These are phyloP conservation scores for Dipodomys merriami DNA, from an alignment of 2,113 vertebrate genomes.

Conservation along the genomic window DNA sequence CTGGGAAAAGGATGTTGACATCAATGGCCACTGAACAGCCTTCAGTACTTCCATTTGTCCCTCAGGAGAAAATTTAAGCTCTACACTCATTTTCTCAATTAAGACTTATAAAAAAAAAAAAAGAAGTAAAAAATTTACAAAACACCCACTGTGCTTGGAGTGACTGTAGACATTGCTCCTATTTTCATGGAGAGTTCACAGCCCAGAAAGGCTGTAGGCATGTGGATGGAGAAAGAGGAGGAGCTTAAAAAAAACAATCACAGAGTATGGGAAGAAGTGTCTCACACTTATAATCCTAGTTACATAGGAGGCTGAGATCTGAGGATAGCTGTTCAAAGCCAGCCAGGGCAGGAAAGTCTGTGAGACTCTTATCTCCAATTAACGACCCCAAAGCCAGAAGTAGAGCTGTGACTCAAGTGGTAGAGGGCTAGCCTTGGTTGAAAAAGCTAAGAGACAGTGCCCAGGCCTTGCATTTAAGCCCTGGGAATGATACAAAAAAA, in stretches of 20 bases:
- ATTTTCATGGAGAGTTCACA: not conserved
- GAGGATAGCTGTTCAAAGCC: too few relatives aligned
- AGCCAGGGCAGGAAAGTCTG: too few relatives aligned
- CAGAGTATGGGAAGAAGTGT: too few relatives aligned
- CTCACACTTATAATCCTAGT: too few relatives aligned
- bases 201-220: not conserved
- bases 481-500: too few relatives aligned
- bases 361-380: too few relatives aligned
- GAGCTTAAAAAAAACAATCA: not conserved
- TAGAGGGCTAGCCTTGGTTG: too few relatives aligned
- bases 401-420: too few relatives aligned
- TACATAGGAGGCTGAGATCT: too few relatives aligned
- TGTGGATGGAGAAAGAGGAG: not conserved
- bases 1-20: not conserved
- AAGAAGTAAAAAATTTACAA: not conserved
- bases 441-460: too few relatives aligned
- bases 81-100: not conserved
- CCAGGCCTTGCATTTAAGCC: too few relatives aligned
- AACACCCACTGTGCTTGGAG: not conserved
- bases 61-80: not conserved
- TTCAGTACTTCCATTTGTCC: not conserved
- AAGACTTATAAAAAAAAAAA: not conserved
- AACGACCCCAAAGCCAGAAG: too few relatives aligned
- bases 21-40: not conserved
- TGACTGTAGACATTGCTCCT: not conserved